Conservation (phyloP, 2,888 invertebrate genomes). For the Ferdinandea cuprea region DNA sequence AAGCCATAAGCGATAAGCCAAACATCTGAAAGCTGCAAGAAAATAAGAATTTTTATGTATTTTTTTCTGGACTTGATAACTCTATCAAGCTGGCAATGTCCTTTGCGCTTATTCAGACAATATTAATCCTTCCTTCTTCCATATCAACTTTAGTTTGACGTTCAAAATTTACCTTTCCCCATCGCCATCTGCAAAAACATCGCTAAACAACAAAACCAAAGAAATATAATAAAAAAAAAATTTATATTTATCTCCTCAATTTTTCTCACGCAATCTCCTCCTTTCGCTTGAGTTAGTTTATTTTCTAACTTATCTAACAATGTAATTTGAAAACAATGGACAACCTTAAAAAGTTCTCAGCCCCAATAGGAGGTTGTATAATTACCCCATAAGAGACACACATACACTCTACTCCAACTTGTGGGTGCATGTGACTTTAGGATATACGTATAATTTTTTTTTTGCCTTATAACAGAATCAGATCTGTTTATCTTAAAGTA, state of each 20-base stretch:
- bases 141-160: no score
- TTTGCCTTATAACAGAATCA: constrained; percentile 61
- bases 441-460: constrained; percentile 27
- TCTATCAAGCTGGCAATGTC: no score
- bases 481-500: constrained; percentile 66
- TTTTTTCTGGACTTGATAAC: no score
- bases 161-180: no score
- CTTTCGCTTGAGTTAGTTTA: constrained; percentile 61
- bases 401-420: constrained; percentile 42
- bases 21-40: no score
- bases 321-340: constrained; percentile 71
- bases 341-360: constrained; percentile 72
- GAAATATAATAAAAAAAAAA: constrained; percentile 17
- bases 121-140: no score
- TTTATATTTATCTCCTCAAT: no score
- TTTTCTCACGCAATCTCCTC: constrained; percentile 71
- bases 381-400: constrained; percentile 46
- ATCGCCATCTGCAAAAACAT: neutral
- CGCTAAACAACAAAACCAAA: constrained; percentile 11
- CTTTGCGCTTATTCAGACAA: no score
- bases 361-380: constrained; percentile 69
- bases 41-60: no score
- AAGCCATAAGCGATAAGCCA: no score
- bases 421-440: constrained; percentile 71
- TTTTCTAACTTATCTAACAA: constrained; percentile 71